Evolutionary conservation across 2,888 invertebrate species (phyloP), one percentile per base, ranked within the genome.

Genomic region (Oligia fasciuncula): DNA sequence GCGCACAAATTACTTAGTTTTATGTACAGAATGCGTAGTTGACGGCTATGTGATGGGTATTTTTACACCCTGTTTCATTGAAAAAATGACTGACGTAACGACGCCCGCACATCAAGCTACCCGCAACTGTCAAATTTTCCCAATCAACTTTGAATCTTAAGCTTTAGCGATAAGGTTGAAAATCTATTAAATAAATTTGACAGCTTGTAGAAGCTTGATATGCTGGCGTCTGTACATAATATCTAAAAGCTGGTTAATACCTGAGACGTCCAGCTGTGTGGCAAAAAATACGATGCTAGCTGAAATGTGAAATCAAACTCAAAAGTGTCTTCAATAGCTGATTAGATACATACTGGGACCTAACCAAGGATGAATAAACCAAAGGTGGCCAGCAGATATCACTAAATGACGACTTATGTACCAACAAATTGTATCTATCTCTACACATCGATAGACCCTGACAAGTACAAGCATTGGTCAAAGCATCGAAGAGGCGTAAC

Each of bases 401-500:
- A 62, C 19, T 40, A 62, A 76, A 60, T 40, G 23, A 40, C n/a
- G 13, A 11, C 11, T 51, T 11, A 17, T 40, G 29, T 65, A 40
- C 57, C 57, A 9, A 23, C 23, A 49, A 23, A 60, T 5, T 57
- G 0, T 23, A 46, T 63, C 40, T 29, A 23, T 40, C 13, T 40
- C 40, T 17, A 49, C 46, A 43, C n/a, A 66, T 62, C 29, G 35
- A 66, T 66, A 73, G 29, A 35, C 54, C 4, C n/a, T 67, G 14
- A 70, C 60, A 62, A 13, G 14, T 17, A 62, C 35, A 70, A 23
- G 71, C 78, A 70, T 73, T 77, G 78, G 63, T 77, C 66, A 72
- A 65, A 70, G 66, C 83, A 83, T 86, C n/a, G 86, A 83, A 69
- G 81, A 85, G 82, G 86, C 86, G 70, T 83, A 74, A 77, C 78